Evolutionary conservation across 2,797 vertebrate species (phyloP).

Genomic region (Siniperca scherzeri): DNA sequence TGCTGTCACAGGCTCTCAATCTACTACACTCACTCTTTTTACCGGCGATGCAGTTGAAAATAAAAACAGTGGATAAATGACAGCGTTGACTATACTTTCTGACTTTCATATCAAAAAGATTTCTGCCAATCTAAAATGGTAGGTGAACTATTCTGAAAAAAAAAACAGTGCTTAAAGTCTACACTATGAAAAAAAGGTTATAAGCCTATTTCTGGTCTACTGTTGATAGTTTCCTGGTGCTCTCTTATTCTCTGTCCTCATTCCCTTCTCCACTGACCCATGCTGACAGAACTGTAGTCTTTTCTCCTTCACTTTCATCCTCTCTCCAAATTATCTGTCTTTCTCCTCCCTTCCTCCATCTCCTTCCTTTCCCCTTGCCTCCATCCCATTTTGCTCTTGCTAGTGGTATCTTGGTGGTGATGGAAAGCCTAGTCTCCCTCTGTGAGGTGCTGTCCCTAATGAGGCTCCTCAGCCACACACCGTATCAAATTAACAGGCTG

Average conservation of each 20-base stretch:
- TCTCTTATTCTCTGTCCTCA: constrained; percentile 4
- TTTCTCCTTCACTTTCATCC: constrained; percentile 34
- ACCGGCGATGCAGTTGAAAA: constrained; percentile 10
- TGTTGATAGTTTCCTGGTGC: constrained; percentile 6
- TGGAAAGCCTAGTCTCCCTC: constrained; percentile 61
- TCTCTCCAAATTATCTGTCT: constrained; percentile 43
- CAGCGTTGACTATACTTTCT: constrained; percentile 13
- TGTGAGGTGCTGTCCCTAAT: constrained; percentile 70
- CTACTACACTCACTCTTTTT: constrained; percentile 19
- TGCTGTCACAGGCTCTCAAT: constrained; percentile 55
- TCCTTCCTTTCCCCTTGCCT: constrained; percentile 23
- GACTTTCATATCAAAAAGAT: constrained; percentile 46
- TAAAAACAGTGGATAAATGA: constrained; percentile 45
- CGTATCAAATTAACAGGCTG: constrained; percentile 82
- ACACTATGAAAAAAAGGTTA: constrained; percentile 1
- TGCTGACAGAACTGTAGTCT: constrained; percentile 25
- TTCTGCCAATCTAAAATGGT: constrained; percentile 4
- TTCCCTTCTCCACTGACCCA: constrained; percentile 35
- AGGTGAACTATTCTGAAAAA: constrained; percentile 22
- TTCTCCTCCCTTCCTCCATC: constrained; percentile 26
- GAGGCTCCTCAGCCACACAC: constrained; percentile 76
- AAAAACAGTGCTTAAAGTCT: not conserved
- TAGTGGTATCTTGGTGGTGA: constrained; percentile 60
- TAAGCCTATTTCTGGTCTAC: constrained; percentile 1
- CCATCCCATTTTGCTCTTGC: constrained; percentile 59